Percentiles rank a stretch among this genome's conserved stretches.
phyloP scores from a whole-genome alignment of 2,113 vertebrate species.

The Anthoscopus minutus region DNA sequence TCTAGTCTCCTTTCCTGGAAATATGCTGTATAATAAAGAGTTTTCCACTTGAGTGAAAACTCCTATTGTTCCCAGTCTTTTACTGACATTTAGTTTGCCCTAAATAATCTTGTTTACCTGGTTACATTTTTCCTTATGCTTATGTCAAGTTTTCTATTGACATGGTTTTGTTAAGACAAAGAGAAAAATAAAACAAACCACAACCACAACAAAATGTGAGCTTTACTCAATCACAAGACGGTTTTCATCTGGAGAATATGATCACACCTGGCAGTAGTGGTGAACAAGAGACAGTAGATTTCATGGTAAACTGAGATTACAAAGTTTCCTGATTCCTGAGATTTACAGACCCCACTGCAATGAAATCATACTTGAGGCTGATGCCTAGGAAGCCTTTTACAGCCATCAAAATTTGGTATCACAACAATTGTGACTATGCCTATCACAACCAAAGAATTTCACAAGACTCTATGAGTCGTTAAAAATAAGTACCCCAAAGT shows the following conservation, averaged over 20 bases:
- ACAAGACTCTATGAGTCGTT: background rate
- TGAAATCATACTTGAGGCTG: background rate
- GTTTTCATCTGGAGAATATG: background rate
- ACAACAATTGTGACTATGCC: background rate
- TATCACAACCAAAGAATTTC: background rate
- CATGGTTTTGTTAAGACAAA: background rate
- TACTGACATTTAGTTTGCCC: conserved; percentile 4
- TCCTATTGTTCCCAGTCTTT: background rate
- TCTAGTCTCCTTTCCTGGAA: background rate
- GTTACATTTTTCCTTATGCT: background rate
- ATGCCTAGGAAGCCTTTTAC: background rate
- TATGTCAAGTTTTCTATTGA: background rate
- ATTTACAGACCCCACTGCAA: background rate
- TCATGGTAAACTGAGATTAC: background rate
- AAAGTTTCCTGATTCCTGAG: background rate
- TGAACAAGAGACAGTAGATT: background rate
- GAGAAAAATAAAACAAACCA: background rate
- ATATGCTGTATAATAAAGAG: background rate
- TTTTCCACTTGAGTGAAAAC: conserved; percentile 2
- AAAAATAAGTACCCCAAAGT: background rate
- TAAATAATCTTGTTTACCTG: background rate
- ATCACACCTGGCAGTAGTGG: background rate
- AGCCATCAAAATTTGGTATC: background rate
- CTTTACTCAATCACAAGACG: background rate
- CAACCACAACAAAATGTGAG: background rate